phyloP scores from a whole-genome alignment of 92 coral and sea anemone genomes.

The Epizoanthus illoricatus region DNA sequence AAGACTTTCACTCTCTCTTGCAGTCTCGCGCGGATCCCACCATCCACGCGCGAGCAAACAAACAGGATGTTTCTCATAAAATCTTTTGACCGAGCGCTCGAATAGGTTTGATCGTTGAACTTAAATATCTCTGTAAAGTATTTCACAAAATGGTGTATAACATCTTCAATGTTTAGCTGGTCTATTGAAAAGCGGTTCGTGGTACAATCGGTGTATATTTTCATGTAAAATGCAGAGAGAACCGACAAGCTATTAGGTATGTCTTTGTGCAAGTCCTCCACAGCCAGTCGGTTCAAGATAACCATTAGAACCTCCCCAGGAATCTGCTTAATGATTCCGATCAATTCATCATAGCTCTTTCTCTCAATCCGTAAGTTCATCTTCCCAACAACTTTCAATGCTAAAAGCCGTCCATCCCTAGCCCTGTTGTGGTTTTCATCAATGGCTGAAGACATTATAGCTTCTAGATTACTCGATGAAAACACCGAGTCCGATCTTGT shows the following conservation, averaged over 20 bases:
- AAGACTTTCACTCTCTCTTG: constrained; percentile 54
- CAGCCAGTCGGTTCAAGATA: constrained; percentile 67
- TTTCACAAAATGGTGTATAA: constrained; percentile 66
- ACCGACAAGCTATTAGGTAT: constrained; percentile 80
- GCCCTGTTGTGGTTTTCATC: constrained; percentile 22
- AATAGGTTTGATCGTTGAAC: constrained; percentile 76
- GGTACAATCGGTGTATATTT: constrained; percentile 65
- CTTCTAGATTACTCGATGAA: constrained; percentile 19
- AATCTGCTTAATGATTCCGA: constrained; percentile 70
- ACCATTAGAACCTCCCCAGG: constrained; percentile 92
- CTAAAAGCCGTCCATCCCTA: constrained; percentile 72
- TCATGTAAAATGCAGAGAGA: constrained; percentile 71
- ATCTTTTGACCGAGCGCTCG: constrained; percentile 82
- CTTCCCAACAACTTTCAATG: constrained; percentile 82
- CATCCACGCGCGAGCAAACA: constrained; percentile 63
- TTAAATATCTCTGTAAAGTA: constrained; percentile 76
- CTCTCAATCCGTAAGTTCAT: constrained; percentile 81
- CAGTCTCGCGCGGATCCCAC: constrained; percentile 54
- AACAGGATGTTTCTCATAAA: constrained; percentile 61
- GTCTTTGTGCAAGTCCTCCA: constrained; percentile 76
- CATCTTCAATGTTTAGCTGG: constrained; percentile 61
- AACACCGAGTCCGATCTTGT: constrained; percentile 18
- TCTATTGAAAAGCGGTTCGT: constrained; percentile 60
- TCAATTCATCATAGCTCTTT: constrained; percentile 73
- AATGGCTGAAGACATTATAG: constrained; percentile 18